Evolutionary conservation across 1,140 invertebrate genomes (phyloP), one percentile per base, ranked within the genome.

Genomic region (Lethocerus indicus): DNA sequence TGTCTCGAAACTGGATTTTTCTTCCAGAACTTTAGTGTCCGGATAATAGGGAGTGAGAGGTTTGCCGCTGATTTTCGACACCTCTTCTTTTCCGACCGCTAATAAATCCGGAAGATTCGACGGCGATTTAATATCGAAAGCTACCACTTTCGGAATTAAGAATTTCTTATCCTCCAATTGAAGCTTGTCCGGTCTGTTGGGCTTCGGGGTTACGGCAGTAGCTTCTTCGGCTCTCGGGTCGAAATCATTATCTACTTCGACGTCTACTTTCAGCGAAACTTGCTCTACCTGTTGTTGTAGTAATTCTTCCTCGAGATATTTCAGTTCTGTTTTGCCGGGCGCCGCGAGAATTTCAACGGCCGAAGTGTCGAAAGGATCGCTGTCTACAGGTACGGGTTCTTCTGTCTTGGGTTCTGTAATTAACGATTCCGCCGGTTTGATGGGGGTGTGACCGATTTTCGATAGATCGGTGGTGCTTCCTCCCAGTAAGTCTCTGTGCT

Each of bases 291-390:
- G 25, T 21, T 68, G 74, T n/a, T n/a, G n/a, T 3, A 86, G 68
- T 12, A 87, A 59, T 64, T 87, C 83, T 58, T 79, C 73, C 66
- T 87, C 83, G 18, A 87, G 62, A 57, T 79, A 74, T 61, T 83
- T 84, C 5, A 88, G 60, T 65, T 88, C 84, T 12, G 79, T 72
- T 65, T 78, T 77, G 48, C 82, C 79, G 1, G 83, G 82, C 51
- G 77, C 74, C 37, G 74, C 71, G 18, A 78, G 66, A 24, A 74
- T 73, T 58, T 81, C 74, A 7, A 86, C 71, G 13, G 75, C 73
- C 0, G 84, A 86, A 3, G 86, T 89, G 59, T 89, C 84, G 56
- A 89, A 89, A 0, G 85, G 86, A 71, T 90, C 87, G 16, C 78
- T 74, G 58, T 84, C 79, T 7, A 47, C 46, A 39, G 56, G 43